Evolutionary conservation across 2,797 vertebrate species (phyloP).

Genomic region (Hozukius guyotensis): DNA sequence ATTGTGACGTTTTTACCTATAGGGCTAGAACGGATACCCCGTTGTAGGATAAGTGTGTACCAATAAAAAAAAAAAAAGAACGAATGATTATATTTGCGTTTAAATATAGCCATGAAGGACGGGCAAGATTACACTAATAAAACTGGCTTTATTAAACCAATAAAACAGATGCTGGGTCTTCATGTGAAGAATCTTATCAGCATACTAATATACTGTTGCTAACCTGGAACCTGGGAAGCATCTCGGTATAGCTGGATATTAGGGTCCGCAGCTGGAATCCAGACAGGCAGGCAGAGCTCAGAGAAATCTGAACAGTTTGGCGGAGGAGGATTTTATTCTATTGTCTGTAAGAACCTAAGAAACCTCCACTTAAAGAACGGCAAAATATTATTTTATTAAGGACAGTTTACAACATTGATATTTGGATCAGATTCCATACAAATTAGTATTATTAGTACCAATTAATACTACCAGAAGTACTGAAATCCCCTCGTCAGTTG

Average conservation of each 20-base stretch:
- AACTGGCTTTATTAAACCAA: slow-evolving; percentile 20
- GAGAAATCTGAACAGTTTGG: background rate
- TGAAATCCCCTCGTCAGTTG: background rate
- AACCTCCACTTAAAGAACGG: background rate
- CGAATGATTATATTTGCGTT: background rate
- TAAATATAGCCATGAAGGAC: slow-evolving; percentile 7
- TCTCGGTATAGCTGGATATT: background rate
- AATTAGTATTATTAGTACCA: background rate
- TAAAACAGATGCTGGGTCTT: slow-evolving; percentile 27
- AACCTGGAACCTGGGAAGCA: background rate
- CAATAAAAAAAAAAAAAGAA: background rate
- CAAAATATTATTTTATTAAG: background rate
- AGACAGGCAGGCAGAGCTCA: background rate
- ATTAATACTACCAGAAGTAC: background rate
- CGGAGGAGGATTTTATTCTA: background rate
- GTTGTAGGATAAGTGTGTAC: background rate
- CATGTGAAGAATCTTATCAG: slow-evolving; percentile 9
- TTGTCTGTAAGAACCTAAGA: background rate
- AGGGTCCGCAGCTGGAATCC: background rate
- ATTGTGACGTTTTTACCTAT: background rate
- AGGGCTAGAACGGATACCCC: background rate
- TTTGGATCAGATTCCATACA: background rate
- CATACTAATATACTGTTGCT: slow-evolving; percentile 11
- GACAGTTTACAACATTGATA: background rate
- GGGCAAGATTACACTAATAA: slow-evolving; percentile 10